phyloP scores from a whole-genome alignment of 1,140 invertebrate species.

The Euborellia annulipes region DNA sequence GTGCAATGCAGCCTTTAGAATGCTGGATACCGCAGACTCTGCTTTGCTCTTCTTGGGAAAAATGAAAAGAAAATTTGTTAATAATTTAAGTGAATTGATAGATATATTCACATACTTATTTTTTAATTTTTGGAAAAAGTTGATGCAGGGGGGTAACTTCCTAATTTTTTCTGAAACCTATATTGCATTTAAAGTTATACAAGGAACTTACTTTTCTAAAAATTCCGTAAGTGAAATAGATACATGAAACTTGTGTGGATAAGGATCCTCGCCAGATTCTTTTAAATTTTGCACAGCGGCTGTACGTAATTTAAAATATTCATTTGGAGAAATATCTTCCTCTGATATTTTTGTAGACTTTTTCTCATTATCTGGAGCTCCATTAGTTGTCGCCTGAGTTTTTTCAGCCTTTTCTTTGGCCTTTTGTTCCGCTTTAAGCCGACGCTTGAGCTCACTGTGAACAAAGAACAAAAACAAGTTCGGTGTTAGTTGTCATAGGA shows the following conservation, averaged over 20 bases:
- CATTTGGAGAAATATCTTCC: constrained; percentile 82
- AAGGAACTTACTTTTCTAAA: constrained; percentile 81
- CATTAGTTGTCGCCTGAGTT: constrained; percentile 29
- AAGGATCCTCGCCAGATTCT: constrained; percentile 64
- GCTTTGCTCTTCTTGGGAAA: too few relatives aligned
- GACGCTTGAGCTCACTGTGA: constrained; percentile 81
- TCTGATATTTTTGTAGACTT: constrained; percentile 32
- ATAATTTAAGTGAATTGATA: too few relatives aligned
- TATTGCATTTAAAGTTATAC: too few relatives aligned
- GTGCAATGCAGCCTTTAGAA: too few relatives aligned
- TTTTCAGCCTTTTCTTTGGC: constrained; percentile 86
- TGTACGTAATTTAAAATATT: constrained; percentile 78
- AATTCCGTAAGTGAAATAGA: constrained; percentile 77
- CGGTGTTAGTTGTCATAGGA: constrained; percentile 4
- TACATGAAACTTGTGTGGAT: constrained; percentile 97
- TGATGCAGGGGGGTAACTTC: too few relatives aligned
- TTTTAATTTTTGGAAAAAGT: too few relatives aligned
- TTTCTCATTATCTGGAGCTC: constrained; percentile 22
- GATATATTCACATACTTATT: too few relatives aligned
- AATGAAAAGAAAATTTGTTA: too few relatives aligned
- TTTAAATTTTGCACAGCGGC: constrained; percentile 64
- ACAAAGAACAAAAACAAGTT: constrained; percentile 12
- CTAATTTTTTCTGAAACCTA: too few relatives aligned
- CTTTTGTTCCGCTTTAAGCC: constrained; percentile 83
- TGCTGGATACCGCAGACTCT: too few relatives aligned